Conservation (phyloP, 2,113 vertebrate species). For the Rhinichthys klamathensis region DNA sequence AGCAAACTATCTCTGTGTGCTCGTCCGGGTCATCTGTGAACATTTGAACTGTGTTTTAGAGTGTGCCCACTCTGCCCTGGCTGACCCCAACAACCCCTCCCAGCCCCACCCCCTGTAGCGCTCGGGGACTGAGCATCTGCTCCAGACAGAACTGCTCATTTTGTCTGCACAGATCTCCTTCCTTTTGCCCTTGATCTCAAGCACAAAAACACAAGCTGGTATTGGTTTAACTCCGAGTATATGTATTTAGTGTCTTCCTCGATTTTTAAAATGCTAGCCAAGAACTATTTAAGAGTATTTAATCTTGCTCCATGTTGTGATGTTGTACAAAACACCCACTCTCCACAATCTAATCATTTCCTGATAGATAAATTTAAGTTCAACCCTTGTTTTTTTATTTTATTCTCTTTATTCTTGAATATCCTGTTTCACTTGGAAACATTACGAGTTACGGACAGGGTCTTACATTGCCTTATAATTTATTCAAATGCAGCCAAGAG, state of each 20-base stretch:
- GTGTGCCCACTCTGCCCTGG: constrained; percentile 62
- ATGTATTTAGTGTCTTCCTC: not conserved
- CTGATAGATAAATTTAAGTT: not conserved
- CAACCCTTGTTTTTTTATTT: not conserved
- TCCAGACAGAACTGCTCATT: constrained; percentile 67
- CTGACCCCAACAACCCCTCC: constrained; percentile 54
- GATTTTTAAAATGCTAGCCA: not conserved
- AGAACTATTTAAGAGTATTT: not conserved
- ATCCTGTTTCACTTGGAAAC: not conserved
- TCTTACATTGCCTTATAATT: not conserved
- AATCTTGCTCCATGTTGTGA: not conserved
- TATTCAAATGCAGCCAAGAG: not conserved
- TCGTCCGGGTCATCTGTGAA: not conserved
- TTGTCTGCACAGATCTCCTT: constrained; percentile 19
- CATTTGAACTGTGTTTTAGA: constrained; percentile 58
- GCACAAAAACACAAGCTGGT: constrained; percentile 13
- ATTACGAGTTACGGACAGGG: not conserved
- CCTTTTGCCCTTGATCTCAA: constrained; percentile 24
- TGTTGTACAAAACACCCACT: not conserved
- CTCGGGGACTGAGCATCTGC: constrained; percentile 67
- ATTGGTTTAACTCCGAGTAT: not conserved
- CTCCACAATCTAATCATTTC: not conserved
- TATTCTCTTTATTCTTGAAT: not conserved
- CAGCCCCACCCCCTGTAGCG: constrained; percentile 25
- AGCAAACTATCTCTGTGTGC: not conserved